These are phyloP conservation scores for Drosophila mettleri DNA, from an alignment of 2,888 invertebrate species.

Conservation along the genomic window DNA sequence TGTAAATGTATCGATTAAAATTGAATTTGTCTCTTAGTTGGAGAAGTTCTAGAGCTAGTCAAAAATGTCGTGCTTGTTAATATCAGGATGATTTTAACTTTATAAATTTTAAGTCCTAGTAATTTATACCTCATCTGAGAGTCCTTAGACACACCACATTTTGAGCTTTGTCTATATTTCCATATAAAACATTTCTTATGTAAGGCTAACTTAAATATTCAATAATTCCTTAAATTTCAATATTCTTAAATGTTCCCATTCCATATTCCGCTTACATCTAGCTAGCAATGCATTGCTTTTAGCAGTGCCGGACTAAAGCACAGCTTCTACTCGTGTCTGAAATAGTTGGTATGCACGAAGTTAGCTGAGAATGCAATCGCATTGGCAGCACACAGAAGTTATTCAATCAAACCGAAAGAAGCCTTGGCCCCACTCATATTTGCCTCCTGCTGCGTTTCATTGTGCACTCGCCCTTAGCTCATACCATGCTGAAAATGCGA, in stretches of 20 bases:
- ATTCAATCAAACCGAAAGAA: slow-evolving; percentile 8
- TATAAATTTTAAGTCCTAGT: too few species aligned
- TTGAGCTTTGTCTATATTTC: too few species aligned
- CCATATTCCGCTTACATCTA: too few species aligned
- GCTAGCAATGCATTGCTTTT: neutral
- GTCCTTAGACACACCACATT: too few species aligned
- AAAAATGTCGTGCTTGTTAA: too few species aligned
- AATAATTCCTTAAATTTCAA: neutral
- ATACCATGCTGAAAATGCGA: neutral
- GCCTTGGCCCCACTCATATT: slow-evolving; percentile 1
- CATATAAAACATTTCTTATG: too few species aligned
- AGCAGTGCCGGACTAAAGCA: neutral
- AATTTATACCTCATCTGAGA: too few species aligned
- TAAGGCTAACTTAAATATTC: too few species aligned
- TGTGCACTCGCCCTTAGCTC: neutral
- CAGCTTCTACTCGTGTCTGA: neutral
- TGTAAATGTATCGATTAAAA: too few species aligned
- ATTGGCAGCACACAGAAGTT: slow-evolving; percentile 9
- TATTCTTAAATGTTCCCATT: neutral
- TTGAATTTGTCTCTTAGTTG: too few species aligned
- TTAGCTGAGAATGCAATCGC: slow-evolving; percentile 14
- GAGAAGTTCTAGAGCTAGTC: too few species aligned
- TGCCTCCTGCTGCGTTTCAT: slow-evolving; percentile 4
- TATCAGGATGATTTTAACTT: too few species aligned
- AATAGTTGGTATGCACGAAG: neutral